Evolutionary conservation across 2,113 vertebrate genomes (phyloP).

Genomic region (Esox niger): DNA sequence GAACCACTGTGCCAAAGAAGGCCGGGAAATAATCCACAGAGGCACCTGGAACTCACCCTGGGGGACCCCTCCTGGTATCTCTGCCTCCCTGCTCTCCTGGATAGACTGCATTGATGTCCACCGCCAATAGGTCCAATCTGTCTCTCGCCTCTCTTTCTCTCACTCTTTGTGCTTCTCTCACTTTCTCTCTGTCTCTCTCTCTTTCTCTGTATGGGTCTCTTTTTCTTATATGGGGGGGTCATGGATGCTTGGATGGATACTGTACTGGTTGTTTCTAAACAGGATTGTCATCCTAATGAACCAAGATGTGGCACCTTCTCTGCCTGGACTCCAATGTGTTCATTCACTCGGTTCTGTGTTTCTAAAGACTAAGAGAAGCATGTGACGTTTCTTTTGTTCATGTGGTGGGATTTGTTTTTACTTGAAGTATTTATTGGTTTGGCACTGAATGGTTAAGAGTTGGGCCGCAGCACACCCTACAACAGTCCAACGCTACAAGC

Average conservation of each 20-base stretch:
- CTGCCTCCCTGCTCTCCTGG: constrained; percentile 41
- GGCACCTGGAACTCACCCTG: constrained; percentile 6
- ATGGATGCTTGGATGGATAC: neutral
- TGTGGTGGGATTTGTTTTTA: constrained; percentile 60
- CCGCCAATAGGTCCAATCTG: constrained; percentile 19
- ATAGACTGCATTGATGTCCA: constrained; percentile 39
- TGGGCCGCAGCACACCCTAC: constrained; percentile 36
- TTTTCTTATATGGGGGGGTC: constrained; percentile 9
- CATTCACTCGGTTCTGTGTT: constrained; percentile 36
- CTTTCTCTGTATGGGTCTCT: too few relatives aligned
- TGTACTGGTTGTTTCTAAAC: neutral
- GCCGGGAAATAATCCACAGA: constrained; percentile 63
- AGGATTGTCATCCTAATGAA: constrained; percentile 23
- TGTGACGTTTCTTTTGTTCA: constrained; percentile 63
- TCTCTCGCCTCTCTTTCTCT: too few relatives aligned
- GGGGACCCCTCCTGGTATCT: neutral
- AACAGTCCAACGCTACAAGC: constrained; percentile 3
- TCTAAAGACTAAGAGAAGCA: constrained; percentile 56
- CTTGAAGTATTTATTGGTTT: constrained; percentile 81
- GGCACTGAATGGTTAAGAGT: constrained; percentile 63
- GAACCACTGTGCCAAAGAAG: constrained; percentile 87
- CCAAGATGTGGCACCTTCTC: constrained; percentile 13
- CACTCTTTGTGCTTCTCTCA: too few relatives aligned
- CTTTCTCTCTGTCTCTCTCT: constrained; percentile 4
- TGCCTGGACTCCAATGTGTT: constrained; percentile 51